Base-by-base conservation (phyloP, 2,797 vertebrate genomes). In the Chiloscyllium punctatum region DNA sequence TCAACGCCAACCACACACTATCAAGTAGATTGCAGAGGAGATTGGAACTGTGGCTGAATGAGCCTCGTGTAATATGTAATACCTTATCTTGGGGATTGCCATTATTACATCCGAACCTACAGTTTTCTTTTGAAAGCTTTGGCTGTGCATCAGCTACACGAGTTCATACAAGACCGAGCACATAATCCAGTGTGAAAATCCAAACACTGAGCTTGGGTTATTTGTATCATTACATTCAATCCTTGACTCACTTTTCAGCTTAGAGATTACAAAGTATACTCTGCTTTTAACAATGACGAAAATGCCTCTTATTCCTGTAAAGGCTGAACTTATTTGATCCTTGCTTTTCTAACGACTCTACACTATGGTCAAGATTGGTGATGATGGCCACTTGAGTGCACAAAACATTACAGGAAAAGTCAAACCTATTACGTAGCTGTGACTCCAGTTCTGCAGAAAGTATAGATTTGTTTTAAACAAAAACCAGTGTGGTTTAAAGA, bases 221-320 rank as follows among this genome's bases (percentile, higher is more conserved):
- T 66, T 92, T 69, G 62, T 92, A 69, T 8, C 25, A 92, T 92
- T 27, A 69, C n/a, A 23, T 92, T 69, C 66, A 69, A 68, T 42
- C n/a, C 21, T 92, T 69, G n/a, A 92, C 90, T 68, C 23, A 48
- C 37, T 48, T 84, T 8, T 8, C 1, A 42, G 69, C 2, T 4
- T 69, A 90, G 33, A 33, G 33, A 66, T 90, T 90, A 90, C 27
- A 90, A 92, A n/a, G 62, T 91, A 62, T 33, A 66, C 88, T 91
- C 88, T n/a, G 57, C 57, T 6, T 37, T 37, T 21, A n/a, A 25
- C 82, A 84, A n/a, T 37, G 9, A 69, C 42, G 62, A 42, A 92
- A 42, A 42, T 92, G 37, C n/a, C 6, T 33, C 51, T 69, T 25
- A 25, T n/a, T 23, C 21, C n/a, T n/a, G 3, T 25, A 0, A 42